Evolutionary conservation across 2,888 invertebrate genomes (phyloP), one percentile per base, ranked within the genome.

Genomic region (Epiblema foenella): DNA sequence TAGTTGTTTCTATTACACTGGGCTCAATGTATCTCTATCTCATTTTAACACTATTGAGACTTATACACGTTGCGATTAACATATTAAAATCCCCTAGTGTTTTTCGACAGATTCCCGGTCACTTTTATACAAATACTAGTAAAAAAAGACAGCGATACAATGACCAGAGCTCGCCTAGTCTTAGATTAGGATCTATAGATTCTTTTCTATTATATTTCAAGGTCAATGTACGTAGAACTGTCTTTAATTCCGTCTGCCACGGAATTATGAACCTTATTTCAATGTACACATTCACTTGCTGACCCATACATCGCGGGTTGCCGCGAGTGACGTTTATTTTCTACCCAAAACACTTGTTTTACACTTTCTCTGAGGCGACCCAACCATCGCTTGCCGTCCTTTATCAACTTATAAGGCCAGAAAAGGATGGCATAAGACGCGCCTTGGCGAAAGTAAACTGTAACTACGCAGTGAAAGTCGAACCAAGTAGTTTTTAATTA

Each of bases 201-300:
- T 15, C n/a, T 11, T 29, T 17, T 60, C n/a, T 60, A 60, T 60
- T 60, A 29, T n/a, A 60, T 60, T 60, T 17, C 29, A 60, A 59
- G 20, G 59, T 20, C 39, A n/a, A 17, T 17, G 1, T 29, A n/a
- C 33, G 24, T 59, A 59, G 39, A 39, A 15, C 20, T 59, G 42
- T 17, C 42, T 20, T 42, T 59, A 42, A 24, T 42, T 20, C 59
- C 42, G n/a, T 58, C 12, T 42, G 46, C n/a, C n/a, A 59, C 42
- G 29, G 24, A 24, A n/a, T 29, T 15, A 51, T 49, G 33, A 58
- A 17, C n/a, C 29, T 62, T 33, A 12, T 49, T 62, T 29, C 46
- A 62, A 62, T 62, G 33, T 51, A 33, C 4, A 12, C 49, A n/a
- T 17, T 51, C 33, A 33, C 17, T 51, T 62, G 62, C 49, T 62